Percentiles rank a stretch among this genome's conserved stretches.
Evolutionary conservation across 2,113 vertebrate species (phyloP).

Genomic region (Pterocles orientalis): DNA sequence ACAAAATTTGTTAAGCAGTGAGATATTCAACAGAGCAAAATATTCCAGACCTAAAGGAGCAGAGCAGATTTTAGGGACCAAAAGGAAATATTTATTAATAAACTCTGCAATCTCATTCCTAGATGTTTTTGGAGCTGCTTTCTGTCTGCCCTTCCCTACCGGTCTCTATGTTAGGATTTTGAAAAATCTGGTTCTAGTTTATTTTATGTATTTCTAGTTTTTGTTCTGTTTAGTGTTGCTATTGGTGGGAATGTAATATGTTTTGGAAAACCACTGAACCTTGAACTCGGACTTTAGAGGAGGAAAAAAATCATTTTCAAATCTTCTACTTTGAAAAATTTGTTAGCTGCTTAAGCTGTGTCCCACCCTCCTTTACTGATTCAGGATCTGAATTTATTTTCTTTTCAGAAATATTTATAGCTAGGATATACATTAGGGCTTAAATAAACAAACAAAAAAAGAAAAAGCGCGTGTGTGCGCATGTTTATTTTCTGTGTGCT

Average conservation of each 20-base stretch:
- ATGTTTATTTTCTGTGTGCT: slow-evolving; percentile 16
- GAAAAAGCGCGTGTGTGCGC: neutral
- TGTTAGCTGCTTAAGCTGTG: neutral
- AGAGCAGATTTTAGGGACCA: slow-evolving; percentile 1
- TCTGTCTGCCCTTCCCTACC: neutral
- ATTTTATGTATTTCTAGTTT: slow-evolving; percentile 19
- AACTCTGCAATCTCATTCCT: slow-evolving; percentile 22
- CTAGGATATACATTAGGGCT: neutral
- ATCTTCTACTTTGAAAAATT: slow-evolving; percentile 26
- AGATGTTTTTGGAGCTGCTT: slow-evolving; percentile 38
- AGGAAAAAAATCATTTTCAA: slow-evolving; percentile 23
- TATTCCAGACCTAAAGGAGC: neutral
- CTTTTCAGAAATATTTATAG: slow-evolving; percentile 40
- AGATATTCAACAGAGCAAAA: neutral
- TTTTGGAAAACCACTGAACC: slow-evolving; percentile 54
- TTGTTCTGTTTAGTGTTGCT: neutral
- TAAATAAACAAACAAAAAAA: slow-evolving; percentile 36
- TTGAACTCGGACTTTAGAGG: slow-evolving; percentile 10
- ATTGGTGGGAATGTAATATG: neutral
- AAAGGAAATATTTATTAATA: slow-evolving; percentile 46
- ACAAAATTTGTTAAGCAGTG: neutral
- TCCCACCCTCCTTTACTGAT: neutral
- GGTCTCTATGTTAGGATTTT: neutral
- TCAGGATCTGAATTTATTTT: neutral
- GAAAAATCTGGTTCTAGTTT: slow-evolving; percentile 45